Evolutionary conservation across 2,888 invertebrate species (phyloP), one percentile per base, ranked within the genome.

Genomic region (Zhengitettix transpicula): DNA sequence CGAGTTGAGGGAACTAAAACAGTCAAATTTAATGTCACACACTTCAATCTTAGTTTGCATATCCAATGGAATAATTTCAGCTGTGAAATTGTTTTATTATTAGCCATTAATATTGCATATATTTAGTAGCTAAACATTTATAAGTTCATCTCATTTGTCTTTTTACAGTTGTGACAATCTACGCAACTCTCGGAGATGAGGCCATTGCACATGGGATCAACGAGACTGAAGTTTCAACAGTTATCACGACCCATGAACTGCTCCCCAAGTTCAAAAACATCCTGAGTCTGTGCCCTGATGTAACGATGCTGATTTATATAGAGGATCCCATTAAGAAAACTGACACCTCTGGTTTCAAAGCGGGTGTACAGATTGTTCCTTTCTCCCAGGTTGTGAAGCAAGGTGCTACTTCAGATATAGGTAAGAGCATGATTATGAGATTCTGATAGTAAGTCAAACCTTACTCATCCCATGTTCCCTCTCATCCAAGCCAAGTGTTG

Each of bases 191-290:
- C 14, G 96, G 97, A 44, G 94, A 96, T 70, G 97, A 98, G 10
- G 98, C 96, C 1, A 89, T 99, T 63, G 85, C 89, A 9, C 96
- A 96, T 74, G 96, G 96, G 67, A 89, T 99, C 70, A 94, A 93
- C 72, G 96, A 99, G 78, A 95, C 98, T 0, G 94, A 96, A 71
- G 95, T 93, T 0, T 84, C 87, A 55, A 87, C 90, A 10, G 89
- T 98, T 47, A 89, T 99, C 71, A 98, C 98, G 16, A 87, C 92
- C 42, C 87, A 88, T 73, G 93, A 95, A 63, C 80, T 98, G 60
- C 77, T 98, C 72, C 88, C 91, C 56, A 97, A 96, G 76, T 89
- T 97, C 74, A 85, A 83, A 73, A 80, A 81, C 65, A 81, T 94
- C 65, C 76, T 94, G 55, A 74, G 75, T 0, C 77, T 81, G 67